phyloP scores from a whole-genome alignment of 2,797 vertebrate species.

The Naso thynnoides region DNA sequence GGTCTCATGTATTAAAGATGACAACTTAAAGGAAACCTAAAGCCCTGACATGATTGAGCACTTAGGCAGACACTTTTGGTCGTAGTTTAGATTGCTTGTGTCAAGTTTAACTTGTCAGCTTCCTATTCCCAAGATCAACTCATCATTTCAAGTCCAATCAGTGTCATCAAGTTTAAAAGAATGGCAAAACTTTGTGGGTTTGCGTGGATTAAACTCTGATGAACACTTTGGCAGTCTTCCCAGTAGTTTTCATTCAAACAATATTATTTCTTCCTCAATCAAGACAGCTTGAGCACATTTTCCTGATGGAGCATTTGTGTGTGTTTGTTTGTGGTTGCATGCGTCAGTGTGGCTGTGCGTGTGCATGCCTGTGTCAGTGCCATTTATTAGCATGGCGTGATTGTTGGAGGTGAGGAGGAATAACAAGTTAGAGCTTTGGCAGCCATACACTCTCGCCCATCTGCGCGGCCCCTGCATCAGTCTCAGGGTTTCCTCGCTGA shows the following conservation, averaged over 20 bases:
- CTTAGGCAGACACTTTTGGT: conserved; percentile 67
- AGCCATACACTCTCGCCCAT: conserved; percentile 91
- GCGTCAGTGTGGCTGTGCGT: conserved; percentile 29
- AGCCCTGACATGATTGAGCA: conserved; percentile 75
- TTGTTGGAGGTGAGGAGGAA: conserved; percentile 96
- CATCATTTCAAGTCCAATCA: conserved; percentile 70
- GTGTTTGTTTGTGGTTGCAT: conserved; percentile 22
- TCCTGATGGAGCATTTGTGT: background rate
- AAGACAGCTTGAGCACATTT: conserved; percentile 6
- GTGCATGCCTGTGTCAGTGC: conserved; percentile 46
- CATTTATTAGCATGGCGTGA: conserved; percentile 72
- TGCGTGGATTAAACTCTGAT: conserved; percentile 34
- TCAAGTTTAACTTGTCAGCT: conserved; percentile 75
- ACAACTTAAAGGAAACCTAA: conserved; percentile 82
- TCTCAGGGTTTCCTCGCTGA: conserved; percentile 98
- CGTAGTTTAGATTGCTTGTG: conserved; percentile 74
- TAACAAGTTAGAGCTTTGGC: conserved; percentile 97
- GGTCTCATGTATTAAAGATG: conserved; percentile 83
- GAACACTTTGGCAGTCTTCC: conserved; percentile 21
- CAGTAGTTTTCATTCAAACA: conserved; percentile 8
- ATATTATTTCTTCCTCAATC: conserved; percentile 9
- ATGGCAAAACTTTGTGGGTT: conserved; percentile 51
- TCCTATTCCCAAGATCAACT: conserved; percentile 61
- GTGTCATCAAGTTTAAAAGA: conserved; percentile 65
- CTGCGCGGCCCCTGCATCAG: conserved; percentile 94